These are phyloP conservation scores for Fistularia tabacaria DNA, from an alignment of 2,797 vertebrate genomes.

Conservation along the genomic window DNA sequence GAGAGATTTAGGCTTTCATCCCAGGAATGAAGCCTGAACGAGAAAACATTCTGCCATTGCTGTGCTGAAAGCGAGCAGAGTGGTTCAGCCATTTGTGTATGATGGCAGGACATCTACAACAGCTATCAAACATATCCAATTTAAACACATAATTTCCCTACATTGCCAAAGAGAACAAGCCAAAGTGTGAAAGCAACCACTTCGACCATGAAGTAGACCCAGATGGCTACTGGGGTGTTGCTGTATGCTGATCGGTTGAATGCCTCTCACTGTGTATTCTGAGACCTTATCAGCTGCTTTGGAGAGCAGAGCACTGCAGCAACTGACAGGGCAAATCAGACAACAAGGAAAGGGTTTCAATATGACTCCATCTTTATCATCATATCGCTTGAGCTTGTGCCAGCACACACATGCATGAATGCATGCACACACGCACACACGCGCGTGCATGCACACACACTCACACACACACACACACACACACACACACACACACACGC, in stretches of 20 bases:
- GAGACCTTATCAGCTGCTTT: slow-evolving; percentile 42
- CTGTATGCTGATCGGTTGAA: neutral
- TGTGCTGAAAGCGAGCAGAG: neutral
- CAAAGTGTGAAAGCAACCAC: slow-evolving; percentile 5
- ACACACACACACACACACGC: too few species aligned
- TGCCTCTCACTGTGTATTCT: slow-evolving; percentile 20
- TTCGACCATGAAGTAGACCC: slow-evolving; percentile 14
- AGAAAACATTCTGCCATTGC: slow-evolving; percentile 18
- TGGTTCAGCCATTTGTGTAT: too few species aligned
- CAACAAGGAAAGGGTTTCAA: neutral
- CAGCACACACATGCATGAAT: too few species aligned
- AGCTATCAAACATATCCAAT: too few species aligned
- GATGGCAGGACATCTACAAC: too few species aligned
- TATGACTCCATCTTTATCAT: too few species aligned
- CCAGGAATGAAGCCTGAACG: slow-evolving; percentile 26
- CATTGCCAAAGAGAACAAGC: too few species aligned
- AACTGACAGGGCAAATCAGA: slow-evolving; percentile 54
- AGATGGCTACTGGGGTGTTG: slow-evolving; percentile 6
- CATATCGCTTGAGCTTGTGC: too few species aligned
- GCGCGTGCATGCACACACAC: too few species aligned
- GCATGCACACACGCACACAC: too few species aligned
- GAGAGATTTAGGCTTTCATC: slow-evolving; percentile 51
- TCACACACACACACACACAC: too few species aligned
- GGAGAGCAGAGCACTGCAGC: slow-evolving; percentile 28
- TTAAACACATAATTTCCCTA: too few species aligned